Base-by-base conservation (phyloP, 2,797 vertebrate genomes). In the Darevskia nairensis region DNA sequence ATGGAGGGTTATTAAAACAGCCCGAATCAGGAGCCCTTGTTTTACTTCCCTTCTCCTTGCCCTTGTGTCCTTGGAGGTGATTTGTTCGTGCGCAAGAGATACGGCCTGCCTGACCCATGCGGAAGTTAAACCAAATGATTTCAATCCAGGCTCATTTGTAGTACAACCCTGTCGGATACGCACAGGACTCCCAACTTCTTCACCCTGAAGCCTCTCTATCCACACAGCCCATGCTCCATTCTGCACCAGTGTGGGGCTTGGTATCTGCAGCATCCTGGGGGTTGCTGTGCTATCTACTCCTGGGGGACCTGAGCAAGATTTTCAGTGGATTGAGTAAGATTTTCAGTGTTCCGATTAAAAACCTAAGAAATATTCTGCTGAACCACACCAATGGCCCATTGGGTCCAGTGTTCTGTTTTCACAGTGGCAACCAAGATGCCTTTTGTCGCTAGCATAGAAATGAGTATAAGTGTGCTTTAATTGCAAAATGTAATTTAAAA, bases 1-100 rank as follows among this genome's bases (percentile, higher is more conserved):
- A 61, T 76, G 61, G 76, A 55, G 27, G 23, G 84, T 83, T 80
- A 19, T 88, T 83, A 69, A 85, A 39, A n/a, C 39, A 75, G 39
- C 11, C 25, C 32, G 17, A 25, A 9, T 68, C 35, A 61, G n/a
- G n/a, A 55, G 13, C 23, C 32, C 35, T 59, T 83, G 81, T 75
- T 85, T 82, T 68, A 21, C 29, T 80, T 46, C 6, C 44, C 35
- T 35, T 74, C 76, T 39, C 35, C 46, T 59, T 39, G 41, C 15
- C 32, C 75, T 64, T 85, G 32, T 46, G 83, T 21, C 66, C 59
- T 46, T 59, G 69, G 85, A 41, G 61, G n/a, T 59, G 15, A 64
- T 59, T 61, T 64, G 41, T 80, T 66, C 4, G 39, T 74, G 25
- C n/a, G n/a, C 46, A 21, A 29, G 50, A 44, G 19, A 17, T 75